Evolutionary conservation across 37 sponge, comb jelly and placozoan species (phyloP), one percentile per base, ranked within the genome.

Genomic region (Crambe crambe): DNA sequence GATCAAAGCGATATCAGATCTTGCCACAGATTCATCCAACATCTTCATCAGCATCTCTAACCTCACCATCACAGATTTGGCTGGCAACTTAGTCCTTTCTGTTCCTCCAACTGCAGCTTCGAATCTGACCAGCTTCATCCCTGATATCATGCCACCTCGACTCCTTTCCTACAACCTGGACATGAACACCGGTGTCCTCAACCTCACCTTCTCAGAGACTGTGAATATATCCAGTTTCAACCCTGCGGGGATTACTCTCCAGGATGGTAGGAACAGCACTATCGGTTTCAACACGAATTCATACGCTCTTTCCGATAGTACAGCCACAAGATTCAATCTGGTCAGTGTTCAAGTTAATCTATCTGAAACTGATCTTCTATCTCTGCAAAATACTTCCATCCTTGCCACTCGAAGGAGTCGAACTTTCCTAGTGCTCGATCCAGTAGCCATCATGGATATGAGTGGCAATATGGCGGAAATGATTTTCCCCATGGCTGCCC

Each of bases 151-250:
- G 27, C 44, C 76, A 10, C 92, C 92, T 30, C 31, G 39, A 9
- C 78, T 92, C 12, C 10, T 56, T 22, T 30, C 42, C 15, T 92
- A 64, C 41, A 62, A 73, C 38, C 36, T 92, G 15, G 82, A 92
- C 59, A 81, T 92, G 92, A 75, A 92, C 26, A 30, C n/a, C 21
- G 81, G 78, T 23, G 44, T 77, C 22, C 58, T 92, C 39, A 29
- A 47, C 0, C 68, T 92, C 3, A 85, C 89, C 37, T 92, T 92
- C 74, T 84, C 88, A 35, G 92, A 92, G 51, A 79, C 89, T 15
- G 77, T 92, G 59, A 75, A 92, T 58, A 40, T 85, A 29, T 34
- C 40, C 1, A 70, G 66, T 21, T 81, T 92, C 37, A 56, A 87
- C 51, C 30, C 75, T 21, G 47, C n/a, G 43, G 88, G 92, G 12